phyloP scores from a whole-genome alignment of 2,888 invertebrate species.

The Selenia dentaria region DNA sequence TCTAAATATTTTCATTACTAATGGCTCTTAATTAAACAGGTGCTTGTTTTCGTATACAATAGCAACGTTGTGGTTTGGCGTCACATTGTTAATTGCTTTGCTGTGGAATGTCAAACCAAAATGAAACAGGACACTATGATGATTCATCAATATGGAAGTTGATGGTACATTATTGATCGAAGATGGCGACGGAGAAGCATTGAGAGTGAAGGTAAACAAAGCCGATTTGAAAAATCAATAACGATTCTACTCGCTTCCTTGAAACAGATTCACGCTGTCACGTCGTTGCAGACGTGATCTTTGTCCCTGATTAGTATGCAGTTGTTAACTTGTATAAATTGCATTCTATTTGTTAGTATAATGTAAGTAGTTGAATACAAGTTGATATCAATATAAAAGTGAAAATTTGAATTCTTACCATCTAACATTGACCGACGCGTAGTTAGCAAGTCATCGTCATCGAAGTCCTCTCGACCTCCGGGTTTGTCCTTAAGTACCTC shows the following conservation, averaged over 20 bases:
- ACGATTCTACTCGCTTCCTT: conserved; percentile 29
- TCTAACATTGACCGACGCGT: conserved; percentile 79
- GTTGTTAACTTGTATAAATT: conserved; percentile 5
- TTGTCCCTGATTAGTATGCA: conserved; percentile 35
- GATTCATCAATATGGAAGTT: neutral
- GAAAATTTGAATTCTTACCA: conserved; percentile 55
- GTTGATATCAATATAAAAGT: neutral
- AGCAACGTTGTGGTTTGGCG: neutral
- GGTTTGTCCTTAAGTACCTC: conserved; percentile 65
- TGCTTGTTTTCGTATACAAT: neutral
- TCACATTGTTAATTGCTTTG: neutral
- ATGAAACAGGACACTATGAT: no score
- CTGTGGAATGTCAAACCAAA: no score
- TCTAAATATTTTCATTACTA: conserved; percentile 2
- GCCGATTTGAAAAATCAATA: conserved; percentile 46
- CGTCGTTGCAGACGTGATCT: conserved; percentile 40
- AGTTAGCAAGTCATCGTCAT: conserved; percentile 57
- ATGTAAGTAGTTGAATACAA: no score
- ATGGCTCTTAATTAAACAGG: neutral
- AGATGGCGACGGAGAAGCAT: neutral
- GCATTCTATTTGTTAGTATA: no score
- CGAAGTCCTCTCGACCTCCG: conserved; percentile 61
- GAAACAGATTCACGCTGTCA: conserved; percentile 32
- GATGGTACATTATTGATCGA: no score
- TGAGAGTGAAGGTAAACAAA: conserved; percentile 27